A percentile compares a stretch with the other conserved stretches of the same genome.
Conservation (phyloP, 2,797 vertebrate species). For the Pipistrellus nathusii region DNA sequence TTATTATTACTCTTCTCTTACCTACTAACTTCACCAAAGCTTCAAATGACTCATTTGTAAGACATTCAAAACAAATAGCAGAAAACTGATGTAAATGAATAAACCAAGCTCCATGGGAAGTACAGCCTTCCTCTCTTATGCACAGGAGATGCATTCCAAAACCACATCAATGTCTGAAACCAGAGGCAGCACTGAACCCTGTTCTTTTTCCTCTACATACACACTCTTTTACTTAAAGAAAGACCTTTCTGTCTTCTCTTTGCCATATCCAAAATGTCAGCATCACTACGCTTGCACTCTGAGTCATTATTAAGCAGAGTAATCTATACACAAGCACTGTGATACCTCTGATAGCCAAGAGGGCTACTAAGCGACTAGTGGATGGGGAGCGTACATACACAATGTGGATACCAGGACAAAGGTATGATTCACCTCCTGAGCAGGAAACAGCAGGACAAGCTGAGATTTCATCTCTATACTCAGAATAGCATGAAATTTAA, state of each 20-base stretch:
- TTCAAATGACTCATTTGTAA: not conserved
- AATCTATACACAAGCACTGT: not conserved
- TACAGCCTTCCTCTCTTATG: not conserved
- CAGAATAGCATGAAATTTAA: not conserved
- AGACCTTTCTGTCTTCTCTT: not conserved
- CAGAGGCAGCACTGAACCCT: too few species aligned
- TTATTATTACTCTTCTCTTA: slow-evolving; percentile 27
- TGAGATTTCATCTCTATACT: not conserved
- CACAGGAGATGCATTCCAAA: not conserved
- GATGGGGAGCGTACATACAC: not conserved
- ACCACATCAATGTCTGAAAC: not conserved
- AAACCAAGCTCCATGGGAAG: not conserved
- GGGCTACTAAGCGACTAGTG: not conserved
- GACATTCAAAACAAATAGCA: not conserved
- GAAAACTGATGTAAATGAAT: not conserved
- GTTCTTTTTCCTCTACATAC: not conserved
- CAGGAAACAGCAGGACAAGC: not conserved
- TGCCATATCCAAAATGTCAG: not conserved
- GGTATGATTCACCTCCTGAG: not conserved
- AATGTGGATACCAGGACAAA: not conserved
- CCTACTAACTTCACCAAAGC: not conserved
- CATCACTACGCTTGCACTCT: not conserved
- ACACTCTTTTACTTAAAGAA: not conserved
- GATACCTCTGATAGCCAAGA: not conserved
- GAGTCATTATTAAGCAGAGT: not conserved